These are phyloP conservation scores for Myopa testacea DNA, from an alignment of 2,888 invertebrate genomes.

Conservation along the genomic window DNA sequence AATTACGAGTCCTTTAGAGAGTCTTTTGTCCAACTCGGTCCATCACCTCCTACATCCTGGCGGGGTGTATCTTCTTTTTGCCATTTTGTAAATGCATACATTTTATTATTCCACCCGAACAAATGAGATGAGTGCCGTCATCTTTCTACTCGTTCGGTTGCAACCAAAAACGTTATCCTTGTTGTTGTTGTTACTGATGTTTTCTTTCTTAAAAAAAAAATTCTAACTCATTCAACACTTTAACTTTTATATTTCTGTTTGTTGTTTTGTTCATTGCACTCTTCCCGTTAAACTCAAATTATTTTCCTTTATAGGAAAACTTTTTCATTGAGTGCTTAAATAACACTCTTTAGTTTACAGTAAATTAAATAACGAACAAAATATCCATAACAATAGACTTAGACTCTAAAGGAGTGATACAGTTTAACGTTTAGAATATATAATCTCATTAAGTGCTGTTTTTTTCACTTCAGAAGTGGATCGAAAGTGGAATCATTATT, in stretches of 20 bases:
- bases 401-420: too few relatives aligned
- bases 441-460: too few relatives aligned
- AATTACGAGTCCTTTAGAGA: background rate
- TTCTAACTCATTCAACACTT: background rate
- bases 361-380: too few relatives aligned
- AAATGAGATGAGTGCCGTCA: background rate
- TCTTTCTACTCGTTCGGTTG: background rate
- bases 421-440: too few relatives aligned
- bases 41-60: too few relatives aligned
- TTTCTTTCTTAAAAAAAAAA: background rate
- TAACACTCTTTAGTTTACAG: background rate
- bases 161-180: background rate
- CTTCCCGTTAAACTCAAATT: background rate
- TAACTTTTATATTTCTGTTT: background rate
- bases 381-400: too few relatives aligned
- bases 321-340: slow-evolving; percentile 8
- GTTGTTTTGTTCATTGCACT: background rate
- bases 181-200: background rate
- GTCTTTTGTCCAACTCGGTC: too few relatives aligned
- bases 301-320: background rate
- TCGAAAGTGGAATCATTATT: too few relatives aligned
- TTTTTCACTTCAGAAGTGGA: too few relatives aligned
- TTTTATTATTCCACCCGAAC: background rate
- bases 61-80: background rate
- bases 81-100: slow-evolving; percentile 9